These are phyloP conservation scores for Oligia strigilis DNA, from an alignment of 2,888 invertebrate species.

Conservation along the genomic window DNA sequence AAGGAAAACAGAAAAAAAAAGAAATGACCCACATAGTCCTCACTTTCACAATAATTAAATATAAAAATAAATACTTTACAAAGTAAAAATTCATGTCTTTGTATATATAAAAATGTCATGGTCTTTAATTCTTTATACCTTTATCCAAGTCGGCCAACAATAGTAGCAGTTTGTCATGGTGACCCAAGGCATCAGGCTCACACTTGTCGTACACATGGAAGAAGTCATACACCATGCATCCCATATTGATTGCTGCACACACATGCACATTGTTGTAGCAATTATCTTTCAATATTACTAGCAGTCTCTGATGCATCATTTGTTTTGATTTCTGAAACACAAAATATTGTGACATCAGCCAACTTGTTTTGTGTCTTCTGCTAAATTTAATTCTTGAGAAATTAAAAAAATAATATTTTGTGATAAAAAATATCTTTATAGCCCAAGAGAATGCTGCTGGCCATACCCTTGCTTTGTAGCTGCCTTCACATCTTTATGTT, in stretches of 20 bases:
- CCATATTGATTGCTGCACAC: constrained; percentile 81
- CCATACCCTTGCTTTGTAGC: background rate
- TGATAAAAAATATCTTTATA: background rate
- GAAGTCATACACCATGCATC: constrained; percentile 79
- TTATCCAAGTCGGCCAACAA: constrained; percentile 81
- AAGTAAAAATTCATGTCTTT: too few relatives aligned
- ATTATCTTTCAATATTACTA: constrained; percentile 74
- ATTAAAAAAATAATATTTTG: background rate
- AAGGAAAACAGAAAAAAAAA: too few relatives aligned
- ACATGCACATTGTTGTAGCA: constrained; percentile 73
- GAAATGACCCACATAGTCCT: too few relatives aligned
- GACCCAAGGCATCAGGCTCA: constrained; percentile 83
- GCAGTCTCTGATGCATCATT: constrained; percentile 81
- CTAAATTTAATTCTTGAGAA: background rate
- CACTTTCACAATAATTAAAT: too few relatives aligned
- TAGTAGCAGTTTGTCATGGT: constrained; percentile 74
- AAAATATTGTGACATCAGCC: background rate
- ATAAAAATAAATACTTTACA: too few relatives aligned
- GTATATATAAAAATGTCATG: background rate
- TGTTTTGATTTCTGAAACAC: constrained; percentile 83
- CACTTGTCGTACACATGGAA: constrained; percentile 79
- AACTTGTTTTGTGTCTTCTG: background rate
- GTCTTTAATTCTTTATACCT: constrained; percentile 68
- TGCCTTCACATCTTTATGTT: background rate
- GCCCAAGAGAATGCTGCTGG: background rate